Evolutionary conservation across 2,113 vertebrate species (phyloP), one percentile per base, ranked within the genome.

Genomic region (Phyllopteryx taeniolatus): DNA sequence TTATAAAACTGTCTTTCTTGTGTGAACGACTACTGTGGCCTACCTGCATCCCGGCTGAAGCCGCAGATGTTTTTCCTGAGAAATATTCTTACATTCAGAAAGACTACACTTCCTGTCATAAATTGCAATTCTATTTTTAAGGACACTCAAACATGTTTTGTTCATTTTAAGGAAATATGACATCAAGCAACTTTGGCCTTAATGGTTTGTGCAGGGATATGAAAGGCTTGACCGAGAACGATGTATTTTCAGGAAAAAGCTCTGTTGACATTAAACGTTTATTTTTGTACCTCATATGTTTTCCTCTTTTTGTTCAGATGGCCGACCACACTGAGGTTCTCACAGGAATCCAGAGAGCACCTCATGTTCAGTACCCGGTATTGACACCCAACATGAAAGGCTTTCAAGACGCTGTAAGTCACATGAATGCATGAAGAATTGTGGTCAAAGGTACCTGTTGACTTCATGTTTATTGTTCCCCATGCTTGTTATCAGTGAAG

Each of bases 371-470:
- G 0, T 99, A 98, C 76, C 95, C 96, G 1, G 96, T 98, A 82
- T 93, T 99, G 73, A 96, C 95, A 0, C 96, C 96, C 65, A 98
- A 98, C 89, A 91, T 97, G 79, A 93, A 95, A 78, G 95, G 96
- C 77, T 96, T 99, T 86, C 93, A 94, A 82, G 92, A 92, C 80
- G 96, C 96, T 76, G 97, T 98, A 93, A 94, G 96, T 22, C 33
- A 68, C n/a, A 44, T 65, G 39, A 22, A 43, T 46, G 39, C 42
- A n/a, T 65, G 42, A 65, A 22, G 19, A 66, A 49, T 79, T 69
- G 71, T 68, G 53, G 47, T 64, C 75, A 42, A 42, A 77, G 42
- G 72, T 80, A 77, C 74, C 53, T 66, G 31, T 68, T 75, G 43
- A 20, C 42, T 13, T 27, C 13, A 13, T 54, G 20, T 22, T 15